These are phyloP conservation scores for Sinodicranocentrus sp. DNA, from an alignment of 2,888 invertebrate species.

Conservation along the genomic window DNA sequence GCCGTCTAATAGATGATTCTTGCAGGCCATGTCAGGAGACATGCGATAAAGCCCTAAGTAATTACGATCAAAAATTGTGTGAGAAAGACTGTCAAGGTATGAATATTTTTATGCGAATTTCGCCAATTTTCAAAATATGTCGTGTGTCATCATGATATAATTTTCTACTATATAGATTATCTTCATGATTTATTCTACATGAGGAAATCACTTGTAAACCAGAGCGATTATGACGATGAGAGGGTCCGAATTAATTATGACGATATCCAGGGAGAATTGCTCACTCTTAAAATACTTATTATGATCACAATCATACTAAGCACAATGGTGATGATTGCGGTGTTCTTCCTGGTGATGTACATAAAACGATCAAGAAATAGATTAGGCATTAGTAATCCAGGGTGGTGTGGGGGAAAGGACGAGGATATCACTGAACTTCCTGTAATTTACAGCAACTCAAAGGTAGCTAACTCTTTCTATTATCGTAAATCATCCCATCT, in stretches of 20 bases:
- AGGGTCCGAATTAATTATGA: conserved; percentile 25
- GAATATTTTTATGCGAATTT: background rate
- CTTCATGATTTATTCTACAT: conserved; percentile 66
- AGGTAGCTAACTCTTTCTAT: conserved; percentile 36
- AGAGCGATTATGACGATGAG: conserved; percentile 49
- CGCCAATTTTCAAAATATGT: too few relatives aligned
- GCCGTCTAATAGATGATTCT: conserved; percentile 46
- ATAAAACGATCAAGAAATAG: conserved; percentile 56
- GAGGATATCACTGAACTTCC: conserved; percentile 57
- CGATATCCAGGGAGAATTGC: conserved; percentile 51
- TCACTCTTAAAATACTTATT: conserved; percentile 53
- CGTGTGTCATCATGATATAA: too few relatives aligned
- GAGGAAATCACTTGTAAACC: conserved; percentile 46
- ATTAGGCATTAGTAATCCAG: conserved; percentile 34
- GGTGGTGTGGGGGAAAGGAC: conserved; percentile 43
- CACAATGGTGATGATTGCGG: conserved; percentile 37
- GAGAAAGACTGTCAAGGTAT: conserved; percentile 67
- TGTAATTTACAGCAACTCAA: conserved; percentile 61
- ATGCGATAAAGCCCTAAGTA: conserved; percentile 53
- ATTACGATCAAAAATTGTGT: conserved; percentile 57
- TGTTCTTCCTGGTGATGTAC: conserved; percentile 52
- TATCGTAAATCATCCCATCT: too few relatives aligned
- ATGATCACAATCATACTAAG: conserved; percentile 38
- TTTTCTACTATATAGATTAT: conserved; percentile 62
- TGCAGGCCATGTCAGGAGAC: conserved; percentile 66